These are phyloP conservation scores for Dicerorhinus sumatrensis DNA, from an alignment of 2,113 vertebrate species.

Conservation along the genomic window DNA sequence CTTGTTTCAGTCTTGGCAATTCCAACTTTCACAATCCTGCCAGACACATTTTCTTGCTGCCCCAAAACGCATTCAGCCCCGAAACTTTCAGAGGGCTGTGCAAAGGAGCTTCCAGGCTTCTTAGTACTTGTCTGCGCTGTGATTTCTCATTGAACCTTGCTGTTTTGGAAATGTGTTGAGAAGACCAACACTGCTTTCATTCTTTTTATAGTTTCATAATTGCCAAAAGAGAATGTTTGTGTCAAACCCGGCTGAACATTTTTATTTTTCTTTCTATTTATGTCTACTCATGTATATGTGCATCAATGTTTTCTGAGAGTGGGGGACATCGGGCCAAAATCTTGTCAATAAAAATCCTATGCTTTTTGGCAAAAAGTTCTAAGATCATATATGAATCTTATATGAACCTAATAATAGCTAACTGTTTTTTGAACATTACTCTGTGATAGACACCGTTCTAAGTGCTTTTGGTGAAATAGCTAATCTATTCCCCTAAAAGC, in stretches of 20 bases:
- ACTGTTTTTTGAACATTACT: background rate
- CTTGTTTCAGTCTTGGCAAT: constrained; percentile 81
- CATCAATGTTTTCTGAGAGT: constrained; percentile 43
- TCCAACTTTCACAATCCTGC: constrained; percentile 73
- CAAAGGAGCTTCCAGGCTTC: constrained; percentile 38
- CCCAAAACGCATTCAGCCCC: constrained; percentile 59
- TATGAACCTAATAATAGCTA: background rate
- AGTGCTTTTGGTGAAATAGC: background rate
- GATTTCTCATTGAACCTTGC: constrained; percentile 77
- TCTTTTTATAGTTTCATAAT: constrained; percentile 78
- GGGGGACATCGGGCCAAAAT: constrained; percentile 40
- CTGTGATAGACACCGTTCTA: background rate
- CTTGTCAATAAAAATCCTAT: constrained; percentile 41
- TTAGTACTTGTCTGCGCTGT: constrained; percentile 67
- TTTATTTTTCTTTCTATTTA: constrained; percentile 64
- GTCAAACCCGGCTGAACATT: constrained; percentile 59
- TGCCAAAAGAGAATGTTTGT: constrained; percentile 73
- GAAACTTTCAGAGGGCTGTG: constrained; percentile 62
- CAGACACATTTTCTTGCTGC: constrained; percentile 72
- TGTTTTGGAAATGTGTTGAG: constrained; percentile 68
- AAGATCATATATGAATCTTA: background rate
- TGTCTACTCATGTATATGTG: constrained; percentile 13
- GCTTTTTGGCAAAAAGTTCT: constrained; percentile 43
- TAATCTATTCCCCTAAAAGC: background rate
- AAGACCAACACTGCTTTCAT: constrained; percentile 50